Percentiles rank a stretch among this genome's conserved stretches.
Evolutionary conservation across 2,113 vertebrate species (phyloP).

Genomic region (Propithecus coquereli): DNA sequence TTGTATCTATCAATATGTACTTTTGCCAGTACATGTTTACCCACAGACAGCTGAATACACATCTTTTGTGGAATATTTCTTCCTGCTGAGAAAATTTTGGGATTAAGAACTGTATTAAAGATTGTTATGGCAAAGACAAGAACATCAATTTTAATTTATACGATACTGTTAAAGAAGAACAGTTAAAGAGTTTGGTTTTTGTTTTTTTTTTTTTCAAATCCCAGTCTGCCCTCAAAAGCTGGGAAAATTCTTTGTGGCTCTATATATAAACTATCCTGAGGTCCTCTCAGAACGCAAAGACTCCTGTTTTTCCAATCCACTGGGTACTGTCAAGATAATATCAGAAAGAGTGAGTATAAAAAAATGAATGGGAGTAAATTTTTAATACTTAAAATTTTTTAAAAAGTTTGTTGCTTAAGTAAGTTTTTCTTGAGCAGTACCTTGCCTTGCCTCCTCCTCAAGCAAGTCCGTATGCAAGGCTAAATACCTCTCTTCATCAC

Average conservation of each 20-base stretch:
- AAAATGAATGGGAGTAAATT: constrained; percentile 84
- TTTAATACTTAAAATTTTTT: constrained; percentile 76
- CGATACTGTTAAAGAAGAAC: constrained; percentile 81
- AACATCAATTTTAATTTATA: constrained; percentile 73
- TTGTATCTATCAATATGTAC: constrained; percentile 59
- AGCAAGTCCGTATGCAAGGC: constrained; percentile 99
- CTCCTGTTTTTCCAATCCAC: constrained; percentile 88
- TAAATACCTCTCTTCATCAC: constrained; percentile 99
- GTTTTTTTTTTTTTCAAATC: constrained; percentile 78
- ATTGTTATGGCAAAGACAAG: constrained; percentile 64
- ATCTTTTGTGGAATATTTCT: constrained; percentile 70
- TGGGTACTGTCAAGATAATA: constrained; percentile 91
- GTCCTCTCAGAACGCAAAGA: constrained; percentile 90
- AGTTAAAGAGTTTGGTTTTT: constrained; percentile 77
- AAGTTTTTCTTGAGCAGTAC: constrained; percentile 88
- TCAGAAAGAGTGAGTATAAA: constrained; percentile 92
- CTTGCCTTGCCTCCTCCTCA: constrained; percentile 99
- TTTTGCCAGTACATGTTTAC: constrained; percentile 70
- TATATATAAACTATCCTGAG: constrained; percentile 90
- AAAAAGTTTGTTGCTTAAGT: constrained; percentile 79
- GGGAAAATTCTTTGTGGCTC: constrained; percentile 85
- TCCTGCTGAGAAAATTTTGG: constrained; percentile 76
- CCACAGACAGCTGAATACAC: constrained; percentile 72
- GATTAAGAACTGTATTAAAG: constrained; percentile 74
- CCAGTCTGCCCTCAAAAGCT: constrained; percentile 86